A percentile compares a stretch with the other conserved stretches of the same genome.
Evolutionary conservation across 2,797 vertebrate species (phyloP).

Genomic region (Argya squamiceps): DNA sequence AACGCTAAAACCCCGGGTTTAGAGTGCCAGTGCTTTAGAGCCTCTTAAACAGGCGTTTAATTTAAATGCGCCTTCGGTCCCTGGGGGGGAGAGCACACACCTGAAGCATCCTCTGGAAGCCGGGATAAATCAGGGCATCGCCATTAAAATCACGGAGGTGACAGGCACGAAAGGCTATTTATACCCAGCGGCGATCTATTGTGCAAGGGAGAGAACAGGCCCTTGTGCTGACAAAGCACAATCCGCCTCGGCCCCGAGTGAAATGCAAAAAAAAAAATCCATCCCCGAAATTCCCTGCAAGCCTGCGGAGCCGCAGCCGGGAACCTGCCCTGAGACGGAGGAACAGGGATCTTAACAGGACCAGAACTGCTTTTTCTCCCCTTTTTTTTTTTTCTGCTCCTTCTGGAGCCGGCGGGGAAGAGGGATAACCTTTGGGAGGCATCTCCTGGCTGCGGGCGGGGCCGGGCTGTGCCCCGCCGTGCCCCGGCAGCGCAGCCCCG

Average conservation of each 20-base stretch:
- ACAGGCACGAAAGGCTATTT: slow-evolving; percentile 22
- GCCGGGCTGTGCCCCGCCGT: not conserved
- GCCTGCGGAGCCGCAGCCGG: not conserved
- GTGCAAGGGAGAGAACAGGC: not conserved
- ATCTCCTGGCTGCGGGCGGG: not conserved
- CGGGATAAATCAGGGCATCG: slow-evolving; percentile 23
- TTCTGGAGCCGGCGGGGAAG: not conserved
- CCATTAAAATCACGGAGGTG: not conserved
- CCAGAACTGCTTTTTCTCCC: not conserved
- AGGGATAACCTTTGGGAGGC: not conserved
- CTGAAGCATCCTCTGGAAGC: slow-evolving; percentile 22
- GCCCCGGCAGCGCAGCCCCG: not conserved
- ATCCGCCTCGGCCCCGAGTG: not conserved
- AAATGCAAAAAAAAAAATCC: not conserved
- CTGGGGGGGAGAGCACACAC: not conserved
- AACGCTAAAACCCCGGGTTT: not conserved
- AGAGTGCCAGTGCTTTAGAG: rapidly evolving
- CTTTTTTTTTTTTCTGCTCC: not conserved
- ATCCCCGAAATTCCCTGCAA: not conserved
- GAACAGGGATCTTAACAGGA: rapidly evolving
- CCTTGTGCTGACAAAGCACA: slow-evolving; percentile 48
- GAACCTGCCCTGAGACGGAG: not conserved
- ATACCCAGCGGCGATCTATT: not conserved
- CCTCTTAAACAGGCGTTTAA: not conserved
- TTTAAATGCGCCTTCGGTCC: not conserved